Percentiles rank a stretch among this genome's conserved stretches.
Conservation (phyloP, 2,113 vertebrate genomes). For the Himantopus leucocephalus region DNA sequence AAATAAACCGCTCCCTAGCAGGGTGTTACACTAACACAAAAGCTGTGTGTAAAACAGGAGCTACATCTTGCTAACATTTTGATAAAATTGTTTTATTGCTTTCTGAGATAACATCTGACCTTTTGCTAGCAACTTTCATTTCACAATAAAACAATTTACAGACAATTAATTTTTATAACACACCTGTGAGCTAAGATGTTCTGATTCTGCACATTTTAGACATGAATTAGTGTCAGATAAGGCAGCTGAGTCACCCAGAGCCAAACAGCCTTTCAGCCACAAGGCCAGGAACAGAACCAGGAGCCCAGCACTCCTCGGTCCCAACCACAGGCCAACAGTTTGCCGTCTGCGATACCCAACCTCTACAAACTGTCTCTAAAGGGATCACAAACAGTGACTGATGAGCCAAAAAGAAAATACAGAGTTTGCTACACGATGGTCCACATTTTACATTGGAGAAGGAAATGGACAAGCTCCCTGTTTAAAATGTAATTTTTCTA, state of each 20-base stretch:
- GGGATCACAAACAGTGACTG: not conserved
- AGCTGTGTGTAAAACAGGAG: not conserved
- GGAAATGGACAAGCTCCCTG: not conserved
- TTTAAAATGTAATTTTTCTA: not conserved
- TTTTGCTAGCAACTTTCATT: not conserved
- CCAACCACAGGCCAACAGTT: not conserved
- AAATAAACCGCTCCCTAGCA: not conserved
- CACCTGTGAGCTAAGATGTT: not conserved
- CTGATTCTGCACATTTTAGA: not conserved
- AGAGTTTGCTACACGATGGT: not conserved
- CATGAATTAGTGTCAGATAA: not conserved
- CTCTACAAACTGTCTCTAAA: not conserved
- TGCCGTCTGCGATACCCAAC: not conserved
- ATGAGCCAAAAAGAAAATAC: not conserved
- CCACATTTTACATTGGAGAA: not conserved
- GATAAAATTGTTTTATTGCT: not conserved
- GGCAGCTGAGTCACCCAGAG: not conserved
- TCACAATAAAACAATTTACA: not conserved
- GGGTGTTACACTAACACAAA: not conserved
- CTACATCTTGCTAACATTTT: not conserved
- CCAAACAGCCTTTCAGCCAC: not conserved
- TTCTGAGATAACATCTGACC: not conserved
- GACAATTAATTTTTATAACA: not conserved
- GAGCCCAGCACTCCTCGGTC: not conserved
- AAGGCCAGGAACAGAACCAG: not conserved